Evolutionary conservation across 2,113 vertebrate species (phyloP).

Genomic region (Passer domesticus): DNA sequence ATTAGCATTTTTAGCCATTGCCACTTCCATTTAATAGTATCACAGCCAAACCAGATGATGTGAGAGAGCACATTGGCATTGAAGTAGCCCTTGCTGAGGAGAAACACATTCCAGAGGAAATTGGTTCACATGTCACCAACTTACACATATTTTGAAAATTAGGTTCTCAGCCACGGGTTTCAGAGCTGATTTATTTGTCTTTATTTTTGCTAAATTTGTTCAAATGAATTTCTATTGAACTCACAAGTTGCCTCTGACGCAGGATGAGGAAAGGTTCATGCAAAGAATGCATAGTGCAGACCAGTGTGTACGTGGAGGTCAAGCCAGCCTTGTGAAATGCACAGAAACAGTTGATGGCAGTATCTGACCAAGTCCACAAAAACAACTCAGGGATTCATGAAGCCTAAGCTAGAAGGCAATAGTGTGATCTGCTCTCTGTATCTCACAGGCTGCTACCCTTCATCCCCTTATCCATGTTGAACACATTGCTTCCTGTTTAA

Average conservation of each 20-base stretch:
- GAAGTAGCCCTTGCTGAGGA: conserved; percentile 40
- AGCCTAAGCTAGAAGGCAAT: background rate
- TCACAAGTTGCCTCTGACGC: background rate
- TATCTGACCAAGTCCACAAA: background rate
- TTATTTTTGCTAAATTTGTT: conserved; percentile 3
- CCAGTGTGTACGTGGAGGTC: accelerated
- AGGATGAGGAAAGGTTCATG: background rate
- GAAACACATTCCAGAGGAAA: conserved; percentile 63
- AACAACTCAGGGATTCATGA: background rate
- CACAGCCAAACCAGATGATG: conserved; percentile 20
- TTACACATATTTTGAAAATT: conserved; percentile 48
- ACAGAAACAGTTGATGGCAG: background rate
- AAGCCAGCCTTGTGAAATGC: background rate
- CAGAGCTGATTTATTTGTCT: conserved; percentile 47
- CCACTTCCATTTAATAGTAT: conserved; percentile 30
- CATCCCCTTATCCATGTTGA: conserved; percentile 31
- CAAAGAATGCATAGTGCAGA: background rate
- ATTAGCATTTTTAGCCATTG: background rate
- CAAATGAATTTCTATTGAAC: background rate
- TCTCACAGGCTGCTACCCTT: conserved; percentile 46
- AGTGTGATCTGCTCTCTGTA: conserved; percentile 51
- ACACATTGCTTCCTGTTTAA: conserved; percentile 50
- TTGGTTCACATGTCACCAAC: conserved; percentile 60
- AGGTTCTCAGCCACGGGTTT: conserved; percentile 27
- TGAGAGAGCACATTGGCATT: conserved; percentile 32